Evolutionary conservation across 2,797 vertebrate genomes (phyloP).

Genomic region (Masticophis lateralis): DNA sequence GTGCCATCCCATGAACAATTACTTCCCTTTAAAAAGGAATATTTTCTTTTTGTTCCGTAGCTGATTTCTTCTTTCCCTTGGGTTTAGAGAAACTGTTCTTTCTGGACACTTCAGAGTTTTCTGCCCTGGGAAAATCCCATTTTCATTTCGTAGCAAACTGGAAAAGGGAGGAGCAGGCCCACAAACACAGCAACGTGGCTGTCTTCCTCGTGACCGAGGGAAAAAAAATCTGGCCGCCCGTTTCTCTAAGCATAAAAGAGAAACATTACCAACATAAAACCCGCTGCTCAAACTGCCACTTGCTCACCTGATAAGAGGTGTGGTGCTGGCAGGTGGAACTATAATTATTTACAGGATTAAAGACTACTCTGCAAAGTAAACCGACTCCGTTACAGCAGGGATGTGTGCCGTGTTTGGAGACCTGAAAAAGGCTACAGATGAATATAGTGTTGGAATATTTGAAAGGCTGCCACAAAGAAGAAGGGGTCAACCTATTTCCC

Average conservation of each 20-base stretch:
- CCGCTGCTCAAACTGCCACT: not conserved
- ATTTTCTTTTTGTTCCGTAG: not conserved
- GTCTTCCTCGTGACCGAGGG: not conserved
- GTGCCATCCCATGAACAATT: not conserved
- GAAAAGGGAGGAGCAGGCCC: not conserved
- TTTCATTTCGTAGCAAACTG: not conserved
- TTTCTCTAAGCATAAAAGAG: not conserved
- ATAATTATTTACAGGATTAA: not conserved
- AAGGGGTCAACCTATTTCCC: not conserved
- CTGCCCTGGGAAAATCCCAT: not conserved
- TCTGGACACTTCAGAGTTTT: not conserved
- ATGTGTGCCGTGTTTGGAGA: not conserved
- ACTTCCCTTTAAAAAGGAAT: not conserved
- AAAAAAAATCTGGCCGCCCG: not conserved
- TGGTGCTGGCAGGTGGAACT: not conserved
- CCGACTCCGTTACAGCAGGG: not conserved
- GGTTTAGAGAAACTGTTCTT: not conserved
- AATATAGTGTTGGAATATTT: not conserved
- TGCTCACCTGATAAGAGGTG: not conserved
- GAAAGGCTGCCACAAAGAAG: not conserved
- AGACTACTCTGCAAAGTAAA: not conserved
- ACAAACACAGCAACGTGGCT: not conserved
- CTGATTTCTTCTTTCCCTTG: not conserved
- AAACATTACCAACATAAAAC: not conserved
- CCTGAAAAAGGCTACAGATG: not conserved